Percentiles rank a stretch among this genome's conserved stretches.
phyloP scores from a whole-genome alignment of 30 jellyfish, hydroid and myxozoan species.

The Turritopsis dohrnii region DNA sequence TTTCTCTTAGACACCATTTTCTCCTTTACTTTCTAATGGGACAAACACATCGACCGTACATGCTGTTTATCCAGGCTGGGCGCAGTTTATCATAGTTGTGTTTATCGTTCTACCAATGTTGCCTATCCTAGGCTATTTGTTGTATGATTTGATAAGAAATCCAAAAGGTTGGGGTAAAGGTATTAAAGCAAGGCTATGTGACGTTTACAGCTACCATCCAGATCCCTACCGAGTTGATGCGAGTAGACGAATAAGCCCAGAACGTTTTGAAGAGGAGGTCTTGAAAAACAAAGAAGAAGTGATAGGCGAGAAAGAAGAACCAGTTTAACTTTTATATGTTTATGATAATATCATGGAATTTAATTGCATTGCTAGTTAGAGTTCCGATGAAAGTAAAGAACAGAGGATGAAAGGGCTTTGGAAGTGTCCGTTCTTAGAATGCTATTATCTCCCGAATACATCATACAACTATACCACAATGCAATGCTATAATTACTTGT shows the following conservation, averaged over 20 bases:
- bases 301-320: background rate
- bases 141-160: conserved; percentile 45
- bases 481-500: no score
- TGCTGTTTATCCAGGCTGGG: conserved; percentile 78
- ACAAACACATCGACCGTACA: conserved; percentile 55
- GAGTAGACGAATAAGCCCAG: conserved; percentile 62
- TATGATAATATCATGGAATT: no score
- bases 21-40: conserved; percentile 63
- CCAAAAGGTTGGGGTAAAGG: conserved; percentile 70
- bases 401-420: no score
- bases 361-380: no score
- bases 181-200: conserved; percentile 48
- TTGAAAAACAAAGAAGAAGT: background rate
- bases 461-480: no score
- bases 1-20: conserved; percentile 56
- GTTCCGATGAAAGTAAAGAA: no score
- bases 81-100: conserved; percentile 50
- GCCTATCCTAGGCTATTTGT: conserved; percentile 54
- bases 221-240: conserved; percentile 79
- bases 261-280: conserved; percentile 39
- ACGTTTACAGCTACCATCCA: conserved; percentile 64
- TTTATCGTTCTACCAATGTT: conserved; percentile 48
- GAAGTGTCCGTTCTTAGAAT: no score
- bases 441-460: no score
- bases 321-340: background rate